A percentile compares a stretch with the other conserved stretches of the same genome.
Evolutionary conservation across 2,888 invertebrate genomes (phyloP).

Genomic region (Caenorhabditis virilis): DNA sequence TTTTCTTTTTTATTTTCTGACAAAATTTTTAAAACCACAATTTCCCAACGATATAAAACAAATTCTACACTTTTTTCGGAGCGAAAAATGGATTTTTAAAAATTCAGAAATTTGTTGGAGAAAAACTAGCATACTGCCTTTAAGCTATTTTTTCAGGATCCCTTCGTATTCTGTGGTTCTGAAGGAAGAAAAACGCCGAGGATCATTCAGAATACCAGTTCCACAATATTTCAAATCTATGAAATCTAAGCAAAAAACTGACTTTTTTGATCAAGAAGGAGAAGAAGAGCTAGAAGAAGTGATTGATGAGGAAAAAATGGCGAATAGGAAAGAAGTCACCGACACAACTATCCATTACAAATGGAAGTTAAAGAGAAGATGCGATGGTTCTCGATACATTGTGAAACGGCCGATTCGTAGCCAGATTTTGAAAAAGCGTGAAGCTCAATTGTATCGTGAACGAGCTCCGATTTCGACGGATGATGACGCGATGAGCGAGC

Average conservation of each 20-base stretch:
- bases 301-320: slow-evolving; percentile 35
- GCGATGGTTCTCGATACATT: slow-evolving; percentile 81
- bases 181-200: slow-evolving; percentile 29
- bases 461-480: slow-evolving; percentile 78
- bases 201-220: slow-evolving; percentile 29
- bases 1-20: too few relatives aligned
- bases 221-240: slow-evolving; percentile 29
- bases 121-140: too few relatives aligned
- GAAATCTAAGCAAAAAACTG: slow-evolving; percentile 11
- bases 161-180: slow-evolving; percentile 36
- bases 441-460: slow-evolving; percentile 76
- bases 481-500: slow-evolving; percentile 80
- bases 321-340: slow-evolving; percentile 13
- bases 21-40: too few relatives aligned
- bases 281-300: slow-evolving; percentile 38
- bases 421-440: slow-evolving; percentile 74
- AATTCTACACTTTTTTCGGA: too few relatives aligned
- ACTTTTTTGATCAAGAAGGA: slow-evolving; percentile 13
- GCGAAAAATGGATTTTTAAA: too few relatives aligned
- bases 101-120: too few relatives aligned
- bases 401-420: slow-evolving; percentile 77
- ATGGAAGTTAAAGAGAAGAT: slow-evolving; percentile 74
- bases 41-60: too few relatives aligned
- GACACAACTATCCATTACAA: slow-evolving; percentile 42
- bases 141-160: slow-evolving; percentile 27